Evolutionary conservation across 2,888 invertebrate genomes (phyloP).

Genomic region (Meandrusa payeni): DNA sequence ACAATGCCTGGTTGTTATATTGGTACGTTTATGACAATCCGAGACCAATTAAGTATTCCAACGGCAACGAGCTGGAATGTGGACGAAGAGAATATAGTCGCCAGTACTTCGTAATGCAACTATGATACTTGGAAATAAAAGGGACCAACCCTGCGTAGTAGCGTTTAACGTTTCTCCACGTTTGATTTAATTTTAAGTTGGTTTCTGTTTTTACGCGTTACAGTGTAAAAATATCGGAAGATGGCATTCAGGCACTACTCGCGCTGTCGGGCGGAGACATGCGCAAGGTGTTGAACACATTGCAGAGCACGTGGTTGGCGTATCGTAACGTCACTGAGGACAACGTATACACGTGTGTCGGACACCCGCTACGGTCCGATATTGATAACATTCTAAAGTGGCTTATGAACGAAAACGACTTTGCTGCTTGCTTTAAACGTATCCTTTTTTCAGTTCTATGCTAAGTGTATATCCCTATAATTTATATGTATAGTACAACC

Average conservation of each 20-base stretch:
- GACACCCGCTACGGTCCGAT: constrained; percentile 95
- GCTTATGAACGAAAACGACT: constrained; percentile 90
- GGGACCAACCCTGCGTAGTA: too few relatives aligned
- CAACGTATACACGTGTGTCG: constrained; percentile 96
- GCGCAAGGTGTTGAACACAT: constrained; percentile 97
- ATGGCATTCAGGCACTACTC: constrained; percentile 94
- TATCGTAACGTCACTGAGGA: constrained; percentile 93
- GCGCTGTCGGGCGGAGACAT: constrained; percentile 97
- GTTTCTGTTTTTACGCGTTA: constrained; percentile 24
- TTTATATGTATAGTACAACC: too few relatives aligned
- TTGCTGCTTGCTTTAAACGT: constrained; percentile 88
- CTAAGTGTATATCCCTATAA: too few relatives aligned
- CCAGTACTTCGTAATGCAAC: too few relatives aligned
- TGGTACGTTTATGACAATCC: too few relatives aligned
- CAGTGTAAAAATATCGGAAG: constrained; percentile 91
- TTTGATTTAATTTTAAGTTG: too few relatives aligned
- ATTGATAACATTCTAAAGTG: constrained; percentile 94
- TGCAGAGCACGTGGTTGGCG: constrained; percentile 98
- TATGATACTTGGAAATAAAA: too few relatives aligned
- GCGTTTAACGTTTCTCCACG: too few relatives aligned
- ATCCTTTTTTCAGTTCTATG: constrained; percentile 79
- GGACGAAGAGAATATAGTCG: too few relatives aligned
- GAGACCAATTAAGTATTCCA: too few relatives aligned
- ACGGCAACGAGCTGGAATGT: too few relatives aligned
- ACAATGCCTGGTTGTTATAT: too few relatives aligned